These are phyloP conservation scores for Carabus problematicus DNA, from an alignment of 2,888 invertebrate species.

Conservation along the genomic window DNA sequence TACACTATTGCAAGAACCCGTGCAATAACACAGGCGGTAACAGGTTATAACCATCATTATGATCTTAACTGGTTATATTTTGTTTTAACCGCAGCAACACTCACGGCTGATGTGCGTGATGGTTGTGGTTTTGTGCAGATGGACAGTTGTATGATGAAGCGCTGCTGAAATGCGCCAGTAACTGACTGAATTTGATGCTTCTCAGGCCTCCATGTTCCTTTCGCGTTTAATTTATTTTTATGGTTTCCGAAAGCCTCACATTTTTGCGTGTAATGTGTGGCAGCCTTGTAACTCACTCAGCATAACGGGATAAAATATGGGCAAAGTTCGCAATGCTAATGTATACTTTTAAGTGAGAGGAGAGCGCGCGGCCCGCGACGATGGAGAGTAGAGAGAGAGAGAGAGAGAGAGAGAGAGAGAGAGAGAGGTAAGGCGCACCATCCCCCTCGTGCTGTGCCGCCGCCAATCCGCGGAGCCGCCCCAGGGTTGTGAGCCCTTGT, in stretches of 20 bases:
- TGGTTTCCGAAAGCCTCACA: conserved; percentile 39
- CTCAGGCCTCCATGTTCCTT: conserved; percentile 23
- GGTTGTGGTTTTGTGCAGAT: too few species aligned
- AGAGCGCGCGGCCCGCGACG: conserved; percentile 26
- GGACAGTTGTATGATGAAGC: too few species aligned
- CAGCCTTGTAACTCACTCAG: conserved; percentile 49
- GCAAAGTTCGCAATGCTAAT: conserved; percentile 50
- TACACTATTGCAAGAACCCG: too few species aligned
- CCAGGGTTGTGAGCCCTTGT: conserved; percentile 33
- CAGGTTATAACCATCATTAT: too few species aligned
- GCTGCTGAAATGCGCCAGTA: too few species aligned
- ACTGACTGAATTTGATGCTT: conserved; percentile 19
- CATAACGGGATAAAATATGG: conserved; percentile 51
- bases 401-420: conserved; percentile 32
- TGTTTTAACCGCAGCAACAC: too few species aligned
- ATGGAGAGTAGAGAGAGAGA: conserved; percentile 28
- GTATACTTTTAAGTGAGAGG: conserved; percentile 42
- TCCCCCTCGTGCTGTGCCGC: conserved; percentile 35
- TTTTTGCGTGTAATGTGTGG: conserved; percentile 41
- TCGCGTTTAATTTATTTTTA: conserved; percentile 39
- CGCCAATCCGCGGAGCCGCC: conserved; percentile 31
- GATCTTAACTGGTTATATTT: too few species aligned
- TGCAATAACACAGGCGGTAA: too few species aligned
- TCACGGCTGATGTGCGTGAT: too few species aligned
- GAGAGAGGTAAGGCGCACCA: conserved; percentile 37